Conservation (phyloP, 2,888 invertebrate species). For the Bellardia pandia region DNA sequence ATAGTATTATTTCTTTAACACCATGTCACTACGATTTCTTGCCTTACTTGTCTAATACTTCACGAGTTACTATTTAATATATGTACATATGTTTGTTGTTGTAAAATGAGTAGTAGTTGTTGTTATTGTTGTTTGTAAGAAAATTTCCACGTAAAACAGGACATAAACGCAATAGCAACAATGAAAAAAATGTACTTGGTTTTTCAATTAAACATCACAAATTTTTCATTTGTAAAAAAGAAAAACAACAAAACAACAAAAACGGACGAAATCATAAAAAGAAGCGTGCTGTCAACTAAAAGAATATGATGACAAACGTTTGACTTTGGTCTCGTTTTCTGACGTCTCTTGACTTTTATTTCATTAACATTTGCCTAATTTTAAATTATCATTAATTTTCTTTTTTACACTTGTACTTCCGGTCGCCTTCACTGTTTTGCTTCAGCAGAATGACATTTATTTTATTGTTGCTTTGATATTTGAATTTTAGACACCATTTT, state of each 20-base stretch:
- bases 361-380: slow-evolving; percentile 70
- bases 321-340: slow-evolving; percentile 11
- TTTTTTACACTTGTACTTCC: slow-evolving; percentile 10
- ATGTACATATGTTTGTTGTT: background rate
- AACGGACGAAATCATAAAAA: slow-evolving; percentile 20
- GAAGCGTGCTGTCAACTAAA: background rate
- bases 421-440: background rate
- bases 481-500: slow-evolving; percentile 45
- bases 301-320: slow-evolving; percentile 38
- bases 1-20: slow-evolving; percentile 17
- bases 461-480: slow-evolving; percentile 49
- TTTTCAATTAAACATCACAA: slow-evolving; percentile 57
- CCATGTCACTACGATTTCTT: slow-evolving; percentile 16
- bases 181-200: slow-evolving; percentile 4
- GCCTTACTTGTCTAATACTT: background rate
- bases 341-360: slow-evolving; percentile 23
- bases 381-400: slow-evolving; percentile 69
- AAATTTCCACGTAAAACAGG: slow-evolving; percentile 30
- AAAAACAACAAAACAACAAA: background rate
- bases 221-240: slow-evolving; percentile 16
- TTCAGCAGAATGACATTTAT: slow-evolving; percentile 36
- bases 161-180: slow-evolving; percentile 5
- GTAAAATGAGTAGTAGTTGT: background rate
- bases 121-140: slow-evolving; percentile 5
- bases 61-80: slow-evolving; percentile 14